Percentiles rank a stretch among this genome's conserved stretches.
phyloP scores from a whole-genome alignment of 2,797 vertebrate genomes.

The Bradypodion ventrale region DNA sequence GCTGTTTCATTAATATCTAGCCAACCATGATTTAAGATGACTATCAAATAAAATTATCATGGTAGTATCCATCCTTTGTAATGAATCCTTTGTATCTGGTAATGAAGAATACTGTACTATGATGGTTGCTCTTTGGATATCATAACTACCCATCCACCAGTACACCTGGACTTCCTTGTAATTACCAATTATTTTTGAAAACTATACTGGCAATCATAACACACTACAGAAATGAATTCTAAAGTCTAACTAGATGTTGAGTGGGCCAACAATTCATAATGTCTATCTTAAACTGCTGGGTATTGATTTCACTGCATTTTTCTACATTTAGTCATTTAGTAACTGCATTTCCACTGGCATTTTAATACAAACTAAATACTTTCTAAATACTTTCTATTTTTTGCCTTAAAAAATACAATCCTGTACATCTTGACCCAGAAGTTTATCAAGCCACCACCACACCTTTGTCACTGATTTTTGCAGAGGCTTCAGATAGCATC shows the following conservation, averaged over 20 bases:
- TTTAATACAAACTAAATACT: background rate
- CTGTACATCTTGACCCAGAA: background rate
- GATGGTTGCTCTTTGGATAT: background rate
- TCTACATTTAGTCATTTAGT: background rate
- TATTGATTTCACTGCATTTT: background rate
- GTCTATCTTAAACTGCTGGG: too few species aligned
- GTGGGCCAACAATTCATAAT: slow-evolving; percentile 1
- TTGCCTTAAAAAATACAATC: background rate
- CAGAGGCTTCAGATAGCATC: background rate
- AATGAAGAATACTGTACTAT: background rate
- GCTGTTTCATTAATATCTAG: background rate
- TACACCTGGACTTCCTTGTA: background rate
- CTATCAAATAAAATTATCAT: background rate
- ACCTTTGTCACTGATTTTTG: background rate
- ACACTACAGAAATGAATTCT: background rate
- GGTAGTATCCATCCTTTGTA: background rate
- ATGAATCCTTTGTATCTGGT: background rate
- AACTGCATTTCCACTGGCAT: background rate
- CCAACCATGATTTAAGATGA: background rate
- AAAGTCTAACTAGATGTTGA: slow-evolving; percentile 1
- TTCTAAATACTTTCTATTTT: background rate
- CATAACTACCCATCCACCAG: background rate
- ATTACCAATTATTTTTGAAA: slow-evolving; percentile 24
- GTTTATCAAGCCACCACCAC: too few species aligned
- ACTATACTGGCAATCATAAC: background rate